Base-by-base conservation (phyloP, 1,140 invertebrate species). In the Aphaenogaster ashmeadi region DNA sequence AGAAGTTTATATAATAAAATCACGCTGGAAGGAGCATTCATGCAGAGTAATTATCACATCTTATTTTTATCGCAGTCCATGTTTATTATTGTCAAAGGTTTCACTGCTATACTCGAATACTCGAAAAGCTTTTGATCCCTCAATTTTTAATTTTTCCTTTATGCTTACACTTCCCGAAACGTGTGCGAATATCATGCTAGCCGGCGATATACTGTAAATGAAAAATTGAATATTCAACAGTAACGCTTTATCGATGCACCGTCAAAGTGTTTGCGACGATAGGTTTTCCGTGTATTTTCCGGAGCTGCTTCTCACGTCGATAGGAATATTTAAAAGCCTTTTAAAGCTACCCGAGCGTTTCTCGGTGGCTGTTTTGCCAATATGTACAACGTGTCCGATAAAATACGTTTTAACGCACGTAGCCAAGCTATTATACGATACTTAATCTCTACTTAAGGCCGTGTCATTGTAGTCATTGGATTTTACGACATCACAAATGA, bases 291-390 rank as follows among this genome's bases (percentile, higher is more conserved):
- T 84, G 41, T 74, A 75, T 60, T 60, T 75, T 84, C n/a, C 54
- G 38, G 8, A 50, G 44, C 27, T 38, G 41, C 50, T 84, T 75
- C 80, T 84, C 80, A 84, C 41, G 33, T 84, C 54, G 44, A 60
- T 62, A 33, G 41, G 44, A 83, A 84, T 84, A 75, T 84, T 84
- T 62, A 84, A 84, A 83, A 84, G 69, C 54, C 27, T 84, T 84
- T 84, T 75, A 84, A 60, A 84, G 69, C n/a, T 72, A 83, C 18
- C 38, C 27, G 15, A 83, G 52, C 67, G 27, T 72, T 83, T 15
- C 9, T 18, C 52, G 66, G 33, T 50, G 18, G 15, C 66, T 58
- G 41, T 47, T 80, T 47, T 72, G 54, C 54, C 54, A 36, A 84
- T 84, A 74, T 21, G 27, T 47, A 44, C 41, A 74, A 56, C 18